phyloP scores from a whole-genome alignment of 2,113 vertebrate genomes.

The Aphelocoma coerulescens region DNA sequence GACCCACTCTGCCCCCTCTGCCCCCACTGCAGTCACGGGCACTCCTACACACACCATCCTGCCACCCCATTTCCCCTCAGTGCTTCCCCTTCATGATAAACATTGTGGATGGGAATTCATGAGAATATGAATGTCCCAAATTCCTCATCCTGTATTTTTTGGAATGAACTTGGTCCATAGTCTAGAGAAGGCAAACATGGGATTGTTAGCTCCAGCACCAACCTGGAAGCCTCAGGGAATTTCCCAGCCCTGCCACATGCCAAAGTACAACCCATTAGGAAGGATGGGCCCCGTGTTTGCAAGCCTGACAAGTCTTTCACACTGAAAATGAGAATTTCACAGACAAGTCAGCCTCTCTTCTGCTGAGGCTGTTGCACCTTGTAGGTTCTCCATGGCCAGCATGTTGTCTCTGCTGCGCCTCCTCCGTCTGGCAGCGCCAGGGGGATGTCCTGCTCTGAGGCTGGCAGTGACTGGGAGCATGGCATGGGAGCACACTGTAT shows the following conservation, averaged over 20 bases:
- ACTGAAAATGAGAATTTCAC: background rate
- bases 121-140: background rate
- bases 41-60: background rate
- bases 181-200: background rate
- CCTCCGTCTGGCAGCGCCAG: background rate
- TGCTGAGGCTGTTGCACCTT: background rate
- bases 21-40: accelerated
- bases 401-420: background rate
- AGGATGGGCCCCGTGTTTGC: accelerated
- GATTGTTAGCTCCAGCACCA: background rate
- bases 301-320: background rate
- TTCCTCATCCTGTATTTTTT: background rate
- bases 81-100: background rate
- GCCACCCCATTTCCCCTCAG: background rate
- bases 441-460: background rate
- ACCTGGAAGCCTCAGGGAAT: background rate
- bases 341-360: background rate
- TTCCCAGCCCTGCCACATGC: background rate
- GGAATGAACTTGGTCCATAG: background rate
- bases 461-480: accelerated
- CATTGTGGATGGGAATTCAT: background rate
- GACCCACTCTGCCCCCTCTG: background rate
- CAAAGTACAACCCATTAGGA: background rate
- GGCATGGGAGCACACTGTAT: background rate
- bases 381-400: background rate